Conservation (phyloP, 2,888 invertebrate species). For the Coenonympha glycerion region DNA sequence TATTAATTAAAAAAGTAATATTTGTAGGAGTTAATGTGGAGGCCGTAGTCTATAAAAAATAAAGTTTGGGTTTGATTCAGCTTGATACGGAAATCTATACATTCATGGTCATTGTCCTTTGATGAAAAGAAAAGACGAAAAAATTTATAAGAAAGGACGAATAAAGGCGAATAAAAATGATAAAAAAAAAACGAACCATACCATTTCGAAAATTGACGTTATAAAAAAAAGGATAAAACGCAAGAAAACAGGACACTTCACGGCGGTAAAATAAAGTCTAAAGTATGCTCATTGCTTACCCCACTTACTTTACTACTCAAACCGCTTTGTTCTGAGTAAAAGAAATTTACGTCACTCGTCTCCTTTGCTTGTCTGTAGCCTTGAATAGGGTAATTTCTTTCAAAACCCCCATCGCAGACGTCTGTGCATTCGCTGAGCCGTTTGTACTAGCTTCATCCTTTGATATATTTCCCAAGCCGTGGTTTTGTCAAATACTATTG, state of each 20-base stretch:
- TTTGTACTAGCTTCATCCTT: neutral
- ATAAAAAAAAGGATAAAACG: no score
- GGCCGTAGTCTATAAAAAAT: no score
- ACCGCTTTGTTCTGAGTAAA: conserved; percentile 66
- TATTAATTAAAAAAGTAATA: no score
- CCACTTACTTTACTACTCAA: conserved; percentile 29
- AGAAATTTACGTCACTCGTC: conserved; percentile 61
- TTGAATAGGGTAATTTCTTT: conserved; percentile 59
- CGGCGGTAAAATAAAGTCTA: neutral
- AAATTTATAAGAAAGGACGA: no score
- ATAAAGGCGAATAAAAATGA: no score
- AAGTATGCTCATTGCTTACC: neutral
- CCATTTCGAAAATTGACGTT: no score
- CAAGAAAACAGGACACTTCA: neutral
- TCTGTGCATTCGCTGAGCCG: conserved; percentile 2
- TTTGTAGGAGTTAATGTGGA: no score
- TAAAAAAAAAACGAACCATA: no score
- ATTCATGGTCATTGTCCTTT: no score
- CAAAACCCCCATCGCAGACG: conserved; percentile 40
- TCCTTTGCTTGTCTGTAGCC: conserved; percentile 53
- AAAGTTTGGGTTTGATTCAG: no score
- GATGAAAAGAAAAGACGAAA: no score
- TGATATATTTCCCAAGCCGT: neutral
- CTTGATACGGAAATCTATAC: no score
- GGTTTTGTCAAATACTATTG: neutral